These are phyloP conservation scores for Drosophila hydei DNA, from an alignment of 1,140 invertebrate genomes.

Conservation along the genomic window DNA sequence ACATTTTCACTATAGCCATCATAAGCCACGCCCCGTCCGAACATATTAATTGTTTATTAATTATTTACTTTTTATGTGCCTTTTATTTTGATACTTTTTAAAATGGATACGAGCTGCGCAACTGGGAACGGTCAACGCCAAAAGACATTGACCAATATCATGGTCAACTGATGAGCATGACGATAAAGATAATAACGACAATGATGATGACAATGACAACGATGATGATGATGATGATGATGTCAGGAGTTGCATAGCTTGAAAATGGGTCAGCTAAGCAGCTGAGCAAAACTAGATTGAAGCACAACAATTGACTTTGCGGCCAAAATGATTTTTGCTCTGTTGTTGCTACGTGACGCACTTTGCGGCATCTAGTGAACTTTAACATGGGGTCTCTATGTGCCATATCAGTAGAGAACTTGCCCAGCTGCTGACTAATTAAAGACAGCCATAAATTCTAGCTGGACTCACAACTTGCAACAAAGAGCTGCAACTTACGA, in stretches of 20 bases:
- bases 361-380: conserved; percentile 21
- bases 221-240: conserved; percentile 28
- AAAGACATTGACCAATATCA: conserved; percentile 22
- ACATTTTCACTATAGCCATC: neutral
- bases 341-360: conserved; percentile 1
- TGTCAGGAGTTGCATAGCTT: conserved; percentile 8
- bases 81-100: conserved; percentile 31
- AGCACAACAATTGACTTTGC: conserved; percentile 54
- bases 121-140: conserved; percentile 7
- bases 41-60: conserved; percentile 61
- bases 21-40: conserved; percentile 26
- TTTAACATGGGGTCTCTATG: neutral
- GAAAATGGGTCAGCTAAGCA: conserved; percentile 63
- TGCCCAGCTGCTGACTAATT: conserved; percentile 17
- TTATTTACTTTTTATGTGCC: conserved; percentile 48
- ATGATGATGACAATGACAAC: neutral
- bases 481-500: conserved; percentile 33
- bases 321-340: conserved; percentile 1
- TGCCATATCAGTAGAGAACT: neutral
- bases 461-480: conserved; percentile 7
- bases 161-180: conserved; percentile 17
- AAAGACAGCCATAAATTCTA: conserved; percentile 9
- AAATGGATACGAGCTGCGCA: conserved; percentile 14
- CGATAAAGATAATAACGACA: neutral
- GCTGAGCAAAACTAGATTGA: conserved; percentile 51